These are phyloP conservation scores for Acanthosoma haemorrhoidale DNA, from an alignment of 2,888 invertebrate genomes.

Conservation along the genomic window DNA sequence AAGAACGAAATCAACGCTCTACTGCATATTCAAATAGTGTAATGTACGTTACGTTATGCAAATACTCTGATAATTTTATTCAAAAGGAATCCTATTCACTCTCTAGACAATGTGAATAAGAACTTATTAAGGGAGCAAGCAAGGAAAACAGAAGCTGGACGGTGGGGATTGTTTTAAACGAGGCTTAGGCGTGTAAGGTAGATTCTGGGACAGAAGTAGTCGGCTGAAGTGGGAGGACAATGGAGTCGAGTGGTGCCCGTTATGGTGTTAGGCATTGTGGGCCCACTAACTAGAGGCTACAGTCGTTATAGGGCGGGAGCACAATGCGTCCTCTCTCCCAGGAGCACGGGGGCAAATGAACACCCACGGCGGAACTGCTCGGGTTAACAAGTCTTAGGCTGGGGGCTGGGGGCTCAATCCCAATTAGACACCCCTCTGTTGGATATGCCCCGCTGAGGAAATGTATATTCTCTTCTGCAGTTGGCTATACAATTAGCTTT, in stretches of 20 bases:
- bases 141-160: not conserved
- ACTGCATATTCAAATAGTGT: too few species aligned
- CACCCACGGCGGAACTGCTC: not conserved
- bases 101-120: too few species aligned
- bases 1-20: too few species aligned
- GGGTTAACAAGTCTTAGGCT: conserved; percentile 1
- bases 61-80: too few species aligned
- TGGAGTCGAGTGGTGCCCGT: not conserved
- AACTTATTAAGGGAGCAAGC: not conserved
- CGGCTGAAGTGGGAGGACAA: not conserved
- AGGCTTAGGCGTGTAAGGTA: not conserved
- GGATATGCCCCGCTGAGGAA: not conserved
- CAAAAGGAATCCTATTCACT: too few species aligned
- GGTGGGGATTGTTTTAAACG: not conserved
- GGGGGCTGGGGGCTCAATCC: not conserved
- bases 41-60: too few species aligned
- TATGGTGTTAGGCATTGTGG: not conserved
- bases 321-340: not conserved
- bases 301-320: conserved; percentile 11
- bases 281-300: conserved; percentile 15
- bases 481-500: not conserved
- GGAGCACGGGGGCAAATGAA: not conserved
- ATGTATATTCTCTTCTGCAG: not conserved
- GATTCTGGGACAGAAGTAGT: not conserved
- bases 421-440: not conserved